phyloP scores from a whole-genome alignment of 2,888 invertebrate genomes.

The Drosophila tripunctata region DNA sequence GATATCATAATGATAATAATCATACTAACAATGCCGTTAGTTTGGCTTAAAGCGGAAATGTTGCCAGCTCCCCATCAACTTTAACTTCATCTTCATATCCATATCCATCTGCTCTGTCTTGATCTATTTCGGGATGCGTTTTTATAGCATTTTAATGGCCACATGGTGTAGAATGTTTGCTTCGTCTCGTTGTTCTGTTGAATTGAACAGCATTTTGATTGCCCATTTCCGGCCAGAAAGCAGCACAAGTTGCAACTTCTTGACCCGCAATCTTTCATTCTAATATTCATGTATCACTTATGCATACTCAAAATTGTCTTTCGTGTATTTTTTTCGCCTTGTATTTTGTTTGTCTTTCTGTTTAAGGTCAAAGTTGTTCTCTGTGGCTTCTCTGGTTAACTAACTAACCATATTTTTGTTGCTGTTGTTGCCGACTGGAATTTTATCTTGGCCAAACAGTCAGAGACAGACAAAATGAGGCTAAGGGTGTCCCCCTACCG shows the following conservation, averaged over 20 bases:
- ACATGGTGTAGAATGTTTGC: slow-evolving; percentile 20
- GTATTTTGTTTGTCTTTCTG: neutral
- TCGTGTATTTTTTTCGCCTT: neutral
- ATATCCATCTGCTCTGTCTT: neutral
- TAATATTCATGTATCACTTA: neutral
- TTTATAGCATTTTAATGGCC: slow-evolving; percentile 33
- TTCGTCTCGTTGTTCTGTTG: slow-evolving; percentile 20
- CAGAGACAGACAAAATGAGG: slow-evolving; percentile 37
- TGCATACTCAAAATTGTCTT: neutral
- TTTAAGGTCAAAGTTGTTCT: slow-evolving; percentile 18
- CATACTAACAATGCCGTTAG: slow-evolving; percentile 16
- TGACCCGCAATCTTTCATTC: neutral
- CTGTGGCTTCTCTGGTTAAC: neutral
- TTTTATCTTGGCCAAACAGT: slow-evolving; percentile 52
- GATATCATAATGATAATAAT: neutral
- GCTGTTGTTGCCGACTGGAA: slow-evolving; percentile 32
- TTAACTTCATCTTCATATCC: neutral
- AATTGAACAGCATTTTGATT: slow-evolving; percentile 36
- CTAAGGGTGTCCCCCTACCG: slow-evolving; percentile 38
- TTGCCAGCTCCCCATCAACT: neutral
- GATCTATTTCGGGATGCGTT: slow-evolving; percentile 38
- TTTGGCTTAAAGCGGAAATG: slow-evolving; percentile 26
- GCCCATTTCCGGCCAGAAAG: slow-evolving; percentile 31
- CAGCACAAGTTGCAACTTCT: slow-evolving; percentile 14
- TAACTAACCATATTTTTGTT: neutral